Evolutionary conservation across 2,888 invertebrate species (phyloP), one percentile per base, ranked within the genome.

Genomic region (Cybosia mesomella): DNA sequence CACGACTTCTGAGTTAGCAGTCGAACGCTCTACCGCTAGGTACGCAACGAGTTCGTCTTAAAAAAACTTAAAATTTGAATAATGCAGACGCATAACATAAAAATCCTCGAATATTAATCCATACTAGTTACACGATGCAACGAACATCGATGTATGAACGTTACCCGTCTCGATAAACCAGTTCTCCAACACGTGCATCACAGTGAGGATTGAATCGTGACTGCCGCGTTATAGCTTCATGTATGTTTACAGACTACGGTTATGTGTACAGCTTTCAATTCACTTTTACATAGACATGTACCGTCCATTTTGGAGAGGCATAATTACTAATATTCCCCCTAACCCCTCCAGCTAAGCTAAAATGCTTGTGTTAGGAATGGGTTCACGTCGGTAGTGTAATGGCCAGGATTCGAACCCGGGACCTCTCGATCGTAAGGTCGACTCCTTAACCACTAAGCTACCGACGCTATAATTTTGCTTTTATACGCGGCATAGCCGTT

Each of bases 181-280:
- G 88, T 89, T 86, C 67, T 66, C 53, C 58, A 32, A 87, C 92
- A 91, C 92, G 91, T 92, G 92, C 85, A 83, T 71, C 66, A 60
- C 49, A 62, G 39, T 61, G 58, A 76, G 64, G 65, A 83, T 81
- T 72, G 77, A 83, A 80, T 91, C 91, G 92, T 92, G 92, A 89
- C 90, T 88, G 72, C 82, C 81, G 84, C 80, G 81, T 90, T 88
- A 87, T 87, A 80, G 76, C 77, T 79, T 80, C 71, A 71, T 49
- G 53, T 68, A 49, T 70, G 76, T 71, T 69, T 70, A 79, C 68
- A 60, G 63, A 58, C 54, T 68, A 59, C 49, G 34, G 58, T 59
- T 79, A 69, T 74, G 65, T 75, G 71, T 71, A 71, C 62, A 71
- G 43, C 65, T 79, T 65, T 70, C 62, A 58, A 69, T 74, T 76